phyloP scores from a whole-genome alignment of 2,113 vertebrate species.

The human (Homo sapiens) region DNA sequence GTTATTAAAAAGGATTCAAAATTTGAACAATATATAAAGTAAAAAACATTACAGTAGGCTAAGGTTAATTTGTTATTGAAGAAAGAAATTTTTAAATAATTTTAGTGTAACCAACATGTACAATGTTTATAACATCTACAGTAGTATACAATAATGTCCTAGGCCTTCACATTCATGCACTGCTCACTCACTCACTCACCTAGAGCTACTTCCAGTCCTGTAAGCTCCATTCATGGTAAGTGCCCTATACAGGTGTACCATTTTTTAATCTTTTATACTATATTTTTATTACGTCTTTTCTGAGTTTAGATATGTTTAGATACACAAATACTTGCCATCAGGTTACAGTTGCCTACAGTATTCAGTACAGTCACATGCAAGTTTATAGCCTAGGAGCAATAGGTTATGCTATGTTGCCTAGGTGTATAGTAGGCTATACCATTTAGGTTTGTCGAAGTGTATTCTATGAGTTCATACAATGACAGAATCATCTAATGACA shows the following conservation, averaged over 20 bases:
- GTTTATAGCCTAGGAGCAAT: not conserved
- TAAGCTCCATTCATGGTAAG: not conserved
- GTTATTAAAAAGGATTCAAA: not conserved
- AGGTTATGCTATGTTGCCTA: not conserved
- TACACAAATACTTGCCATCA: not conserved
- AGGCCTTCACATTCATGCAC: not conserved
- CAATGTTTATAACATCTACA: not conserved
- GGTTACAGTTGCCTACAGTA: not conserved
- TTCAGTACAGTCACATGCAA: not conserved
- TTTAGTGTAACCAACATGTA: not conserved
- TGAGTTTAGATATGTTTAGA: not conserved
- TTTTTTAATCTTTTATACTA: not conserved
- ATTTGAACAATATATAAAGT: not conserved
- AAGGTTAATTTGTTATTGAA: not conserved
- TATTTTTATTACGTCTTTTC: not conserved
- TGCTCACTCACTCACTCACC: not conserved
- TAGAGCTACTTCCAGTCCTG: not conserved
- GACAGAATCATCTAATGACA: not conserved
- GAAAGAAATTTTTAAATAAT: not conserved
- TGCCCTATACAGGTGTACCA: not conserved
- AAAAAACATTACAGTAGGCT: not conserved
- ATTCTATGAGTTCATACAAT: not conserved
- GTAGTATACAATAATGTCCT: not conserved
- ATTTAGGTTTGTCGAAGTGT: not conserved
- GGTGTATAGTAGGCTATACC: not conserved